Evolutionary conservation across 1,140 invertebrate genomes (phyloP).

Genomic region (Eupristina koningsbergeri): DNA sequence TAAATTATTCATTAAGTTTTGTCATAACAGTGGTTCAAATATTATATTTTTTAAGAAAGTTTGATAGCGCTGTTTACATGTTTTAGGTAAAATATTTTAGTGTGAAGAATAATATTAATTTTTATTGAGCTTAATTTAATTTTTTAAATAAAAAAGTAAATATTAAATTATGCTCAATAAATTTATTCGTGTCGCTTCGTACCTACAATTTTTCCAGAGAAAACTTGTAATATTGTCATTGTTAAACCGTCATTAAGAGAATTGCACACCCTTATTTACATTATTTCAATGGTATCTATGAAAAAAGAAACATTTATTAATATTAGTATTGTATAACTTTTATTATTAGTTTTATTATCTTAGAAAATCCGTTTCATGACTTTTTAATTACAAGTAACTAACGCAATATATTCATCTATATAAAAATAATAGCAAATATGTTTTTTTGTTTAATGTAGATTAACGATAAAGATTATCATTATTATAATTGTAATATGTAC

Average conservation of each 20-base stretch:
- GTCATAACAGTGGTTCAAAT: conserved; percentile 40
- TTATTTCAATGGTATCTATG: conserved; percentile 41
- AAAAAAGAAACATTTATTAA: neutral
- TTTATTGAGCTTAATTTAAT: neutral
- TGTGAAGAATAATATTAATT: too few relatives aligned
- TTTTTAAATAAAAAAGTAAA: neutral
- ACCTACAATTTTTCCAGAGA: neutral
- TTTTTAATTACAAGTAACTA: conserved; percentile 24
- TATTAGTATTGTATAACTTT: neutral
- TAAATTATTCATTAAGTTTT: conserved; percentile 10
- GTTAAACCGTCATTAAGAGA: conserved; percentile 37
- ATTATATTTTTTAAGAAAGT: conserved; percentile 41
- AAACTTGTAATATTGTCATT: neutral
- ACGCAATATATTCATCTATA: conserved; percentile 25
- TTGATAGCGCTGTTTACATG: neutral
- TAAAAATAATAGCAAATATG: neutral
- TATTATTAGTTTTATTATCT: neutral
- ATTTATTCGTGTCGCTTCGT: neutral
- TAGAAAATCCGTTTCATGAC: conserved; percentile 26
- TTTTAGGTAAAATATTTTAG: neutral
- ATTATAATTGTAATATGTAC: conserved; percentile 52
- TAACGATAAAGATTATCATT: conserved; percentile 52
- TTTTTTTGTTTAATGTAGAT: conserved; percentile 17
- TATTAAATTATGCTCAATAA: neutral
- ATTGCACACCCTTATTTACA: conserved; percentile 43